phyloP scores from a whole-genome alignment of 2,797 vertebrate species.

The Rhinella marina region DNA sequence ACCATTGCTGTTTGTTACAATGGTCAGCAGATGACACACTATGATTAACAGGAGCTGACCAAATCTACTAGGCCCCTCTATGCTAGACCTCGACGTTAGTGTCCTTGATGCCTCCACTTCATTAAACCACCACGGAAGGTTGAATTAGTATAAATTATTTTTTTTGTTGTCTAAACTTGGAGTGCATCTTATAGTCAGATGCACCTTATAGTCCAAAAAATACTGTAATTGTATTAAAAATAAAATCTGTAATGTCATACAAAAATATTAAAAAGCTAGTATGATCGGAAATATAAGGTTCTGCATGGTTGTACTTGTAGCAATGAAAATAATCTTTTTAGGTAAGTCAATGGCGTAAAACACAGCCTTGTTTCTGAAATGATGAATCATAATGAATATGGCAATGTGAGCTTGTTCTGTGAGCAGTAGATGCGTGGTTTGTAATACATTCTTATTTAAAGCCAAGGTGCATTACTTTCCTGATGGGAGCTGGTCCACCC shows the following conservation, averaged over 20 bases:
- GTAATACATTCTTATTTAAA: slow-evolving; percentile 76
- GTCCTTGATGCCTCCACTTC: too few relatives aligned
- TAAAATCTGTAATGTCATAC: background rate
- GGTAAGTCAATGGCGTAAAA: background rate
- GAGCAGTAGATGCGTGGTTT: background rate
- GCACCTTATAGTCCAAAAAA: too few relatives aligned
- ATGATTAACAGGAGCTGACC: too few relatives aligned
- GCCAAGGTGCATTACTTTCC: slow-evolving; percentile 90
- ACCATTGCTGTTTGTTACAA: too few relatives aligned
- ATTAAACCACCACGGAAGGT: too few relatives aligned
- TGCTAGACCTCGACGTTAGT: too few relatives aligned
- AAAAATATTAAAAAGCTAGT: background rate
- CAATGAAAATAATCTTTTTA: background rate
- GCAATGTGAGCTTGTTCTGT: background rate
- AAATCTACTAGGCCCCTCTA: too few relatives aligned
- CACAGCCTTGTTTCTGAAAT: background rate
- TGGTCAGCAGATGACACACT: too few relatives aligned
- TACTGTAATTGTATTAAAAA: background rate
- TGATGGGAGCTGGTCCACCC: slow-evolving; percentile 89
- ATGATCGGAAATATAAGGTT: background rate
- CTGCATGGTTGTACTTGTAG: background rate
- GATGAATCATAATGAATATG: background rate
- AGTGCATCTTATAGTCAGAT: too few relatives aligned
- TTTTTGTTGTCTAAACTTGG: too few relatives aligned
- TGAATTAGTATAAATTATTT: too few relatives aligned